These are phyloP conservation scores for Anas platyrhynchos DNA, from an alignment of 2,113 vertebrate species.

Conservation along the genomic window DNA sequence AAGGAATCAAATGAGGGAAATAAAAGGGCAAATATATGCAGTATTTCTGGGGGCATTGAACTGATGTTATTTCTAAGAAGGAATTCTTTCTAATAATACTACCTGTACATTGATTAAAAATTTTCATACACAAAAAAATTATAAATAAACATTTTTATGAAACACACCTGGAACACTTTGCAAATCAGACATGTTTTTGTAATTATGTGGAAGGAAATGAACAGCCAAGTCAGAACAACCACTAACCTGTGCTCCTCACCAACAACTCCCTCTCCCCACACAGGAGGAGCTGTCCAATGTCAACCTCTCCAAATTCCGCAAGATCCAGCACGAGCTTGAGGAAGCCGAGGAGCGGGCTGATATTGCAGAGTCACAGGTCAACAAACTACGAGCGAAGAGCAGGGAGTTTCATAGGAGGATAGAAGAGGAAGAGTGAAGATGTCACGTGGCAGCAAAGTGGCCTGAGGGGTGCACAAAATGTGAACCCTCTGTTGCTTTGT, in stretches of 20 bases:
- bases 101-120: too few species aligned
- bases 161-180: too few species aligned
- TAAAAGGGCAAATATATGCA: too few species aligned
- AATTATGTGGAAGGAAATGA: too few species aligned
- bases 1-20: too few species aligned
- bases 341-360: constrained; percentile 83
- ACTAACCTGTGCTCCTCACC: neutral
- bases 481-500: constrained; percentile 63
- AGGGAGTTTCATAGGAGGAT: constrained; percentile 60
- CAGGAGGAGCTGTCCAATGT: constrained; percentile 79
- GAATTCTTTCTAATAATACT: too few species aligned
- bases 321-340: constrained; percentile 83
- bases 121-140: too few species aligned
- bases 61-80: too few species aligned
- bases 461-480: constrained; percentile 65
- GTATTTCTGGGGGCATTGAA: too few species aligned
- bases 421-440: constrained; percentile 60
- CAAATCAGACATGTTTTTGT: too few species aligned
- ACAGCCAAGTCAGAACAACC: neutral
- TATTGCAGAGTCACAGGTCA: constrained; percentile 84
- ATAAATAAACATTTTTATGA: too few species aligned
- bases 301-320: constrained; percentile 79
- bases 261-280: neutral
- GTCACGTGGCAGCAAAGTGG: neutral
- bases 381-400: constrained; percentile 77